Base-by-base conservation (phyloP, 2,113 vertebrate genomes). In the Muntiacus reevesi region DNA sequence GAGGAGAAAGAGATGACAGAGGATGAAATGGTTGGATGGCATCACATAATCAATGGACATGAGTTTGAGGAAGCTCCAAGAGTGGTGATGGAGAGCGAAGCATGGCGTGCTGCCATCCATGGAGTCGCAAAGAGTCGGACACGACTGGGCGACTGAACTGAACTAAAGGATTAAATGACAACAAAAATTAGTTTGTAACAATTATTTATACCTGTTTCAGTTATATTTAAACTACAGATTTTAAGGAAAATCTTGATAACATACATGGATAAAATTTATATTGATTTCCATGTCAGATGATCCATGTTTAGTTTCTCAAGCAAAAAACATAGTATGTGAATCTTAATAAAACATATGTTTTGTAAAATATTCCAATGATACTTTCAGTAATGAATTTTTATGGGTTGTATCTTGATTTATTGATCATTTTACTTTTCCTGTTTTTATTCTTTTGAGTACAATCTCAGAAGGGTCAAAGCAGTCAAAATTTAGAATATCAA, bases 301-400 rank as follows among this genome's bases (percentile, higher is more conserved):
- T 90, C 7, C 2, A 16, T 59, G 7, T 40, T 91, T 93, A 93
- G 82, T 95, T 14, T 91, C 98, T 98, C 89, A 95, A 84, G 87
- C 10, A 55, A 93, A 83, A 95, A 94, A 25, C 91, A 17, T 28
- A 43, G 6, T 12, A 3, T 88, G 43, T 97, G 92, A 95, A 97
- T 95, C 97, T 97, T 97, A 96, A 87, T 76, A 10, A 85, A 94
- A 60, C 6, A 40, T 90, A 36, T 83, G 76, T 30, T 95, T 62
- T 36, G 55, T 87, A 96, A 89, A 92, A 96, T 45, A 36, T 30
- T 28, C 33, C 30, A 85, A 87, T 95, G 95, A 96, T 96, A 97
- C 90, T 95, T 36, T 84, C 74, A 91, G 36, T 87, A 81, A 36
- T 97, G 93, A 97, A 92, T 94, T 98, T 97, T 98, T 96, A 89